Evolutionary conservation across 2,888 invertebrate genomes (phyloP).

Genomic region (Troilus luridus): DNA sequence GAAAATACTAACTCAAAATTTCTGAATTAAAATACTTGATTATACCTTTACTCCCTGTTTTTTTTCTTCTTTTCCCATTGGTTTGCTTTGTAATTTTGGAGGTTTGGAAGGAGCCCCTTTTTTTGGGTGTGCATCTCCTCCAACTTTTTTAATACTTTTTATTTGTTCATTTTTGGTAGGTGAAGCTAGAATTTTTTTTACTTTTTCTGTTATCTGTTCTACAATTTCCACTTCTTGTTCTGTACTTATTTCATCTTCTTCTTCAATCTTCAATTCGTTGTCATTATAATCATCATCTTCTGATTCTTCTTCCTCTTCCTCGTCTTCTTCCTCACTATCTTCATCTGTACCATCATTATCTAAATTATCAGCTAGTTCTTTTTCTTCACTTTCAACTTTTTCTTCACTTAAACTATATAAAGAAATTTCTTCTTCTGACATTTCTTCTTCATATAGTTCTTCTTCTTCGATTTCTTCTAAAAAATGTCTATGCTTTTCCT

Average conservation of each 20-base stretch:
- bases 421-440: conserved; percentile 9
- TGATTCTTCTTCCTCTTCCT: not conserved
- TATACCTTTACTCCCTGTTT: not conserved
- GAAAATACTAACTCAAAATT: not conserved
- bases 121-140: not conserved
- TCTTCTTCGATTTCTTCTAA: not conserved
- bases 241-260: not conserved
- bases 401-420: not conserved
- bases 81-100: not conserved
- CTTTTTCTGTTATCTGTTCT: not conserved
- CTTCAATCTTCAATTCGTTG: not conserved
- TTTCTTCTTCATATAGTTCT: conserved; percentile 1
- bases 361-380: not conserved
- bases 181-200: not conserved
- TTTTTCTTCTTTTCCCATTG: not conserved
- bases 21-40: not conserved
- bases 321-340: not conserved
- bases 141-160: not conserved
- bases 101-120: not conserved
- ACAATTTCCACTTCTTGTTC: not conserved
- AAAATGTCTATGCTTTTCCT: not conserved
- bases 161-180: not conserved
- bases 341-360: not conserved
- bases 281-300: not conserved
- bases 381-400: not conserved